Evolutionary conservation across 1,140 invertebrate genomes (phyloP).

Genomic region (Heliothis virescens): DNA sequence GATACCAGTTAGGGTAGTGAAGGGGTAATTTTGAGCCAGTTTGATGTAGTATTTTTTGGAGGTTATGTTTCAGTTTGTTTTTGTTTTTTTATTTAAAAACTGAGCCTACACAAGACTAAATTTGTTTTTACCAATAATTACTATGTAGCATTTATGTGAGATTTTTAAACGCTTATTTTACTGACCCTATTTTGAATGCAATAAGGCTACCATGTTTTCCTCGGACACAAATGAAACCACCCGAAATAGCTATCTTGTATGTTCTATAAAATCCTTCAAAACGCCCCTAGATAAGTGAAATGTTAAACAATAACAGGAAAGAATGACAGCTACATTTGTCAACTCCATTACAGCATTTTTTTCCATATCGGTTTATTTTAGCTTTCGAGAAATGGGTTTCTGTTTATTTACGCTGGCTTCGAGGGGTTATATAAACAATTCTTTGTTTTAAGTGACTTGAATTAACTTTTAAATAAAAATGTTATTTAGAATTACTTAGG

Average conservation of each 20-base stretch:
- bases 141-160: too few species aligned
- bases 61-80: slow-evolving; percentile 38
- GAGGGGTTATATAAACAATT: slow-evolving; percentile 65
- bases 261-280: slow-evolving; percentile 12
- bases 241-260: too few species aligned
- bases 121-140: too few species aligned
- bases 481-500: slow-evolving; percentile 28
- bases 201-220: too few species aligned
- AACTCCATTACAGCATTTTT: slow-evolving; percentile 71
- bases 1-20: slow-evolving; percentile 54
- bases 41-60: slow-evolving; percentile 54
- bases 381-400: slow-evolving; percentile 67
- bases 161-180: too few species aligned
- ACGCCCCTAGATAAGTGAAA: slow-evolving; percentile 14
- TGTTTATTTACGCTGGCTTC: slow-evolving; percentile 64
- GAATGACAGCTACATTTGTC: slow-evolving; percentile 66
- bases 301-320: slow-evolving; percentile 52
- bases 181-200: too few species aligned
- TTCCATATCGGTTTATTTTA: slow-evolving; percentile 70
- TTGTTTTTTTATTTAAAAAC: slow-evolving; percentile 3
- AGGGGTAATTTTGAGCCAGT: slow-evolving; percentile 66
- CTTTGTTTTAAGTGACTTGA: slow-evolving; percentile 50
- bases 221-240: too few species aligned
- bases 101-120: too few species aligned
- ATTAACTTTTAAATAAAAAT: slow-evolving; percentile 41